These are phyloP conservation scores for Sebastes umbrosus DNA, from an alignment of 2,797 vertebrate species.

Conservation along the genomic window DNA sequence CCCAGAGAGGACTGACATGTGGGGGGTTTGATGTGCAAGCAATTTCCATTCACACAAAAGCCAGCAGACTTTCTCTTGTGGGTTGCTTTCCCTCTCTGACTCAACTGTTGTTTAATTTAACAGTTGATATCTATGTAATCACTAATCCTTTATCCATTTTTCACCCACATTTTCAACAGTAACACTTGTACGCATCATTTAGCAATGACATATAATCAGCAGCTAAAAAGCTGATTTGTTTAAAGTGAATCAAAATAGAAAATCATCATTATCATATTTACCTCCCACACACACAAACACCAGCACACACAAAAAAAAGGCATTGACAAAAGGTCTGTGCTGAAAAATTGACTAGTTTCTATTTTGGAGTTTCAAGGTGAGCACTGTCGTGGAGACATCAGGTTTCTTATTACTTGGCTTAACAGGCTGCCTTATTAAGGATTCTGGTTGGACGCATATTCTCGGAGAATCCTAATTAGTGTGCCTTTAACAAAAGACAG, in stretches of 20 bases:
- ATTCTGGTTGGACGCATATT: conserved; percentile 86
- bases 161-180: not conserved
- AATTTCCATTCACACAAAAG: conserved; percentile 38
- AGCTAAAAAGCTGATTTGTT: not conserved
- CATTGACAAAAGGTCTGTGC: conserved; percentile 40
- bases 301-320: not conserved
- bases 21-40: conserved; percentile 34
- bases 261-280: conserved; percentile 34
- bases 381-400: conserved; percentile 79
- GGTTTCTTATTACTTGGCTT: conserved; percentile 84
- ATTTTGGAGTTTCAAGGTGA: conserved; percentile 84
- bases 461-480: conserved; percentile 93
- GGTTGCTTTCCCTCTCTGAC: not conserved
- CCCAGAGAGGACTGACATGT: conserved; percentile 39
- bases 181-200: not conserved
- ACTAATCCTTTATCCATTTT: not conserved
- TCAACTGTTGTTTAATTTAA: conserved; percentile 21
- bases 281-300: conserved; percentile 2
- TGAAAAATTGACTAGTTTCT: conserved; percentile 57
- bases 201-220: not conserved
- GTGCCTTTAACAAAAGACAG: conserved; percentile 89
- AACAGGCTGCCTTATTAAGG: conserved; percentile 86
- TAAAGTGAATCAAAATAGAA: not conserved
- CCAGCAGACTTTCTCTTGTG: conserved; percentile 8
- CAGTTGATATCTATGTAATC: conserved; percentile 6